Base-by-base conservation (phyloP, 2,797 vertebrate species). In the Sebastes reedi region DNA sequence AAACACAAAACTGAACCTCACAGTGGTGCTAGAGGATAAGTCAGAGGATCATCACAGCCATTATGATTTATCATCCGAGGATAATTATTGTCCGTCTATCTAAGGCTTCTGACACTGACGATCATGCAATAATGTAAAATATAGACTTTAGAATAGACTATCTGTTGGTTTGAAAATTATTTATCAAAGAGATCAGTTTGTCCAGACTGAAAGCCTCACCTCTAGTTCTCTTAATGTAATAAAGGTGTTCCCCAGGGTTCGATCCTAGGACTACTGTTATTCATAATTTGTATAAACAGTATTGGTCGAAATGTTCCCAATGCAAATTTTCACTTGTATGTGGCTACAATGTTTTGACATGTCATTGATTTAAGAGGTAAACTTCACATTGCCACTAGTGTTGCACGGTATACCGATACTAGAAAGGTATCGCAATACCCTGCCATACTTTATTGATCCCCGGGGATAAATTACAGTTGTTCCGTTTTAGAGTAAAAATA, bases 201-300 rank as follows among this genome's bases (percentile, higher is more conserved):
- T 27, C 24, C 24, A 8, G 6, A 0, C 13, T 25, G 13, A 58
- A 25, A 25, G 25, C 25, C 25, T 25, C 25, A 25, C 25, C 25
- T 25, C 1, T 8, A 29, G 14, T 27, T 59, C 25, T n/a, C 20
- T n/a, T n/a, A 54, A 22, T 0, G 7, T 24, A 22, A 18, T 0
- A 22, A 29, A 59, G 25, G 25, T 29, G 56, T 18, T 0, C 8
- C 25, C 56, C 56, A 59, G 27, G 56, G 25, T 59, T 59, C 14
- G 1, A 5, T 29, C 25, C 14, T 18, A 9, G 8, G 25, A 29
- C 56, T 1, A 29, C 25, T 9, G 6, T 29, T 59, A 18, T 10
- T 59, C 14, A 58, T 2, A 58, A 27, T 27, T 58, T 25, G 24
- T 58, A 14, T 27, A 14, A 58, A 58, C 24, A 29, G 25, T 29